Evolutionary conservation across 2,888 invertebrate genomes (phyloP), one percentile per base, ranked within the genome.

Genomic region (Caenorhabditis plicata): DNA sequence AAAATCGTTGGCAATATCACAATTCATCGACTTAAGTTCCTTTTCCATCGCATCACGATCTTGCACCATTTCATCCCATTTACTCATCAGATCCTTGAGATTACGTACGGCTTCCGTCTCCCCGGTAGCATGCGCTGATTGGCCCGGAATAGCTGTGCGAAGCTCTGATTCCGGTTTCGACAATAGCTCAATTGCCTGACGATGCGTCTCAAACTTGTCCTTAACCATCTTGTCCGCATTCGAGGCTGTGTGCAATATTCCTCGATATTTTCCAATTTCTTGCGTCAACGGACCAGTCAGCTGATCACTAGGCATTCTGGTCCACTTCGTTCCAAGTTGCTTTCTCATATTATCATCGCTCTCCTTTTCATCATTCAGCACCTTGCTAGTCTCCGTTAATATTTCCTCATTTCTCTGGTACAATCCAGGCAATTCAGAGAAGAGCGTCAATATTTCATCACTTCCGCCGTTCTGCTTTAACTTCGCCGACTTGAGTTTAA

Each of bases 281-380:
- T 68, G 56, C 23, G 58, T 13, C 3, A 11, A 20, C 80, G 91
- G 89, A 79, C 89, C 90, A 0, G 94, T 96, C 51, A 99, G 86
- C 81, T 88, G 88, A 22, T 86, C 87, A 0, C 94, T 94, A 1
- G 90, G 86, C 22, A 91, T 91, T 77, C 98, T 87, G 1, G 88
- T 87, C 98, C 98, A 98, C 64, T 88, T 88, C 64, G 90, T 90
- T 76, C 90, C 91, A 82, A 96, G 94, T 85, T 96, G 95, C 36
- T 85, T 84, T 55, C 91, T 87, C 69, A 98, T 85, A 78, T 90
- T 88, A 74, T 88, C 88, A 83, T 98, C 98, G 1, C 92, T 90
- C 71, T 89, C 87, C 70, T 88, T 88, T 83, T 98, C 98, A 82
- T 95, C 95, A 75, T 88, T 88, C 73, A 98, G 83, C 86, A 91